phyloP scores from a whole-genome alignment of 1,140 invertebrate species.

The Pseudoatta argentina region DNA sequence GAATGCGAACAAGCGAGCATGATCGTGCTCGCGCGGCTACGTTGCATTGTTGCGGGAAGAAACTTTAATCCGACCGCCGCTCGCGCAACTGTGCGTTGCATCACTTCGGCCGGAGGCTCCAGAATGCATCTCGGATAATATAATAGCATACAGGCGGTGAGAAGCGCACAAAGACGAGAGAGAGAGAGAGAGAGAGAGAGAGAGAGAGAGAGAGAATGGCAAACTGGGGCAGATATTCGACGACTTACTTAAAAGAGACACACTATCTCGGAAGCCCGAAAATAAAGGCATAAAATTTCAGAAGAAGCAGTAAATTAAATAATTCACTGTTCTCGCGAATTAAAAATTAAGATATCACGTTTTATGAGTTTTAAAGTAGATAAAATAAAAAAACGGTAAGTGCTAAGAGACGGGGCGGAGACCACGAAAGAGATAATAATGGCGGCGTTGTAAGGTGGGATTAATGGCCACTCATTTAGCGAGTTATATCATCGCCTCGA shows the following conservation, averaged over 20 bases:
- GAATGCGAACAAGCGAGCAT: constrained; percentile 44
- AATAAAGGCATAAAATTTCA: background rate
- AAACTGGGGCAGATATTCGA: constrained; percentile 45
- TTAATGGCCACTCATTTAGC: constrained; percentile 42
- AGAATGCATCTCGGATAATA: constrained; percentile 55
- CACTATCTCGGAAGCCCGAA: background rate
- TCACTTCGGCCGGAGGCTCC: background rate
- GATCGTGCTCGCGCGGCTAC: constrained; percentile 19
- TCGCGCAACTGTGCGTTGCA: background rate
- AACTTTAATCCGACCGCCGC: constrained; percentile 52
- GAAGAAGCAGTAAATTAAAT: background rate
- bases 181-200: background rate
- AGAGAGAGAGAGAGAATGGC: background rate
- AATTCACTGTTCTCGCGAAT: background rate
- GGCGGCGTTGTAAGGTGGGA: background rate
- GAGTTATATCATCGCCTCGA: background rate
- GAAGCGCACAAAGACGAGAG: constrained; percentile 2
- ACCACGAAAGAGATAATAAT: background rate
- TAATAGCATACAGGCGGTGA: constrained; percentile 18
- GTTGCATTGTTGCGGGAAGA: constrained; percentile 48
- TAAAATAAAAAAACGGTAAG: background rate
- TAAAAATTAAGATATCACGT: background rate
- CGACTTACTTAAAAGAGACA: constrained; percentile 16
- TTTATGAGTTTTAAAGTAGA: background rate
- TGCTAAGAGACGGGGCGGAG: background rate